A percentile compares a stretch with the other conserved stretches of the same genome.
Conservation (phyloP, 2,888 invertebrate species). For the Tenodera sinensis region DNA sequence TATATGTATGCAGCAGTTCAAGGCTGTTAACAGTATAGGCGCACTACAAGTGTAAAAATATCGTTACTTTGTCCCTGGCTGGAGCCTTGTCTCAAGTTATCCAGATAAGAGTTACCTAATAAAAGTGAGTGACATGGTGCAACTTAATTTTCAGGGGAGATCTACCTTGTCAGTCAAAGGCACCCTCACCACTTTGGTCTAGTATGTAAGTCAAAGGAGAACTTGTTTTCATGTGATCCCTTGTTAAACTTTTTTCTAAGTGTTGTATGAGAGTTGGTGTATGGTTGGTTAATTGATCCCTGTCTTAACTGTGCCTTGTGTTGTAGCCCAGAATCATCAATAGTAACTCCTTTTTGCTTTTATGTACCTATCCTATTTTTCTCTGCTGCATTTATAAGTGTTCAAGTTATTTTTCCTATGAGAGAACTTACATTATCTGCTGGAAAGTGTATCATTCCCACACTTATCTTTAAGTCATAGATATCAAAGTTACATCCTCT, state of each 20-base stretch:
- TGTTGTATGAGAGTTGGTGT: slow-evolving; percentile 23
- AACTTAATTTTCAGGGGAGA: slow-evolving; percentile 36
- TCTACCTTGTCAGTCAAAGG: slow-evolving; percentile 47
- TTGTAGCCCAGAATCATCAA: slow-evolving; percentile 2
- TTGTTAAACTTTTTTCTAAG: slow-evolving; percentile 21
- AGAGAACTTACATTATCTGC: not conserved
- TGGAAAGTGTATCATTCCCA: not conserved
- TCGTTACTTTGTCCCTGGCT: too few relatives aligned
- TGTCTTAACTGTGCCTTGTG: slow-evolving; percentile 2
- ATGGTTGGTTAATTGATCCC: slow-evolving; percentile 20
- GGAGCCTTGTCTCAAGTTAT: too few relatives aligned
- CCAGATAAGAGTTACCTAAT: not conserved
- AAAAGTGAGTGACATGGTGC: not conserved
- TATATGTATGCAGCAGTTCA: too few relatives aligned
- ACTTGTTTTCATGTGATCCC: not conserved
- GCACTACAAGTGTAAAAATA: too few relatives aligned
- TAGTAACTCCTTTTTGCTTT: not conserved
- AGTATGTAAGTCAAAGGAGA: slow-evolving; percentile 45
- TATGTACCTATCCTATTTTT: not conserved
- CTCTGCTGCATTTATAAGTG: not conserved
- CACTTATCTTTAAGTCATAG: not conserved
- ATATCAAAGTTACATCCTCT: not conserved
- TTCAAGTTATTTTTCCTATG: not conserved
- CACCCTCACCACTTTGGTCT: slow-evolving; percentile 42
- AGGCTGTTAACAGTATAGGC: too few relatives aligned